phyloP scores from a whole-genome alignment of 2,888 invertebrate species.

The Amphimallon solstitiale region DNA sequence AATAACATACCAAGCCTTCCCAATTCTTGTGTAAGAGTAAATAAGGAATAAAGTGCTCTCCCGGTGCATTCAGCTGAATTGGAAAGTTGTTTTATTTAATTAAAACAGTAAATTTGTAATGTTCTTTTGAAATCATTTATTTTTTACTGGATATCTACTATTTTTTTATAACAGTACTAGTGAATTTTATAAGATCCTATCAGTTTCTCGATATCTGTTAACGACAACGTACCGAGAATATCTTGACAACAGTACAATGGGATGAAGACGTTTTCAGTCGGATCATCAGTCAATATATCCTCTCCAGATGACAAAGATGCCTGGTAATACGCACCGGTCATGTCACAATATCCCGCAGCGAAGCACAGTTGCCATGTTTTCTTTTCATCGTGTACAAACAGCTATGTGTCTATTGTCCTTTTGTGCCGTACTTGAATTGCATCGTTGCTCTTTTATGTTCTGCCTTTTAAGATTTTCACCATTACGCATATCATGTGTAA shows the following conservation, averaged over 20 bases:
- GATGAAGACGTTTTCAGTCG: slow-evolving; percentile 47
- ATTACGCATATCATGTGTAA: slow-evolving; percentile 25
- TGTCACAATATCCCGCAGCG: slow-evolving; percentile 46
- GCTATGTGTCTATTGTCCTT: slow-evolving; percentile 44
- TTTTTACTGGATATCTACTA: too few species aligned
- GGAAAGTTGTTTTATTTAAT: too few species aligned
- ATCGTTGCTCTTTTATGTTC: slow-evolving; percentile 40
- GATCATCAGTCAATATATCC: slow-evolving; percentile 50
- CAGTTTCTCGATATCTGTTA: slow-evolving; percentile 33
- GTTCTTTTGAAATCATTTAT: too few species aligned
- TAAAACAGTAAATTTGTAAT: too few species aligned
- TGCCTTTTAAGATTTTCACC: slow-evolving; percentile 38
- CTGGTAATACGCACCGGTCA: slow-evolving; percentile 43
- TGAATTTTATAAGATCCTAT: slow-evolving; percentile 23
- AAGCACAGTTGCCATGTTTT: slow-evolving; percentile 43
- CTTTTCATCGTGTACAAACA: slow-evolving; percentile 42
- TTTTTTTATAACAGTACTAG: too few species aligned
- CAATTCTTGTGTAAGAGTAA: too few species aligned
- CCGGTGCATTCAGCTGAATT: too few species aligned
- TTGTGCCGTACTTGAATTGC: slow-evolving; percentile 38
- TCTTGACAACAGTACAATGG: slow-evolving; percentile 41
- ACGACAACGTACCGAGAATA: slow-evolving; percentile 29
- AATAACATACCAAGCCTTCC: too few species aligned
- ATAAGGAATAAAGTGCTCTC: too few species aligned
- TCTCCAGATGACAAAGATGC: slow-evolving; percentile 46